Evolutionary conservation across 2,888 invertebrate genomes (phyloP).

Genomic region (Caenorhabditis becei): DNA sequence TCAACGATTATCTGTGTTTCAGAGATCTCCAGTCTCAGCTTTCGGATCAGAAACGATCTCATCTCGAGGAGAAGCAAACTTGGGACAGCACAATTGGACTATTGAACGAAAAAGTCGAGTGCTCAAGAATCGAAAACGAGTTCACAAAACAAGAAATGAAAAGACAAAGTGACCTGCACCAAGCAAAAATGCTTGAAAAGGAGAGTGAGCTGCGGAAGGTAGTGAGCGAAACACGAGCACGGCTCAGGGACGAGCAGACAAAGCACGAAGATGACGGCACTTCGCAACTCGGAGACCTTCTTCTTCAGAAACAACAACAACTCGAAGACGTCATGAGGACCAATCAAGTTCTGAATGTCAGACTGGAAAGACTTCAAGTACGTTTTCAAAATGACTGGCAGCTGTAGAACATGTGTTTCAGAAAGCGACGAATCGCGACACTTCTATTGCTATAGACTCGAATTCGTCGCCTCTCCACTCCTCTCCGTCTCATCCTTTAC

Average conservation of each 20-base stretch:
- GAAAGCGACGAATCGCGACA: slow-evolving; percentile 65
- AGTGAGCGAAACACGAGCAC: slow-evolving; percentile 67
- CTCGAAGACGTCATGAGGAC: slow-evolving; percentile 91
- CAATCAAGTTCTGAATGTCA: slow-evolving; percentile 90
- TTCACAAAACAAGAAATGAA: slow-evolving; percentile 71
- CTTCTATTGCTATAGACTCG: slow-evolving; percentile 59
- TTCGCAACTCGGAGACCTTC: slow-evolving; percentile 68
- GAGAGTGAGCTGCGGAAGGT: slow-evolving; percentile 71
- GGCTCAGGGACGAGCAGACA: slow-evolving; percentile 49
- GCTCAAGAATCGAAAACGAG: slow-evolving; percentile 68
- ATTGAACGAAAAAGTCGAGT: slow-evolving; percentile 71
- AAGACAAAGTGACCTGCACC: slow-evolving; percentile 57
- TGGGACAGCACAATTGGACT: slow-evolving; percentile 64
- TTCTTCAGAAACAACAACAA: slow-evolving; percentile 90
- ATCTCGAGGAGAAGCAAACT: slow-evolving; percentile 63
- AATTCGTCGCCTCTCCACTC: slow-evolving; percentile 34
- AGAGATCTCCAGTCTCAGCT: slow-evolving; percentile 58
- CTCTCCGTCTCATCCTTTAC: slow-evolving; percentile 50
- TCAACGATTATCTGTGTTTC: slow-evolving; percentile 3
- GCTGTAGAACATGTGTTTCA: no score
- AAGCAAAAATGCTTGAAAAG: slow-evolving; percentile 63
- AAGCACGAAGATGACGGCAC: slow-evolving; percentile 60
- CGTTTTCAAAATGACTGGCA: no score
- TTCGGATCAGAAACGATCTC: slow-evolving; percentile 46
- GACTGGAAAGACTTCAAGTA: slow-evolving; percentile 86